Evolutionary conservation across 2,797 vertebrate species (phyloP).

Genomic region (Enteromius thamalakanensis): DNA sequence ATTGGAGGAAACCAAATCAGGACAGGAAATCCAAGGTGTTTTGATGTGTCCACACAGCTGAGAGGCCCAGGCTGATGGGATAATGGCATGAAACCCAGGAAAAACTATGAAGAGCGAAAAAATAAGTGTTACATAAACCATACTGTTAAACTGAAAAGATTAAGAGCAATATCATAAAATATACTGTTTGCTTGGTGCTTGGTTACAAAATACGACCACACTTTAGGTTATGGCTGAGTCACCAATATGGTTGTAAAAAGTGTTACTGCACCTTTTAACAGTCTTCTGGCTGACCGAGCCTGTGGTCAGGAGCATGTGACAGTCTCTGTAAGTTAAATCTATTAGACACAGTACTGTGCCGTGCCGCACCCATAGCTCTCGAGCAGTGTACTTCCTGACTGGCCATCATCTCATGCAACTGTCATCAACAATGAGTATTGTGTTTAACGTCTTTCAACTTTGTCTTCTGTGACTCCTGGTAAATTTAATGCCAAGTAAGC

Average conservation of each 20-base stretch:
- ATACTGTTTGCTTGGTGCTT: background rate
- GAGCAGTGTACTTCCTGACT: background rate
- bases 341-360: too few species aligned
- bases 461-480: background rate
- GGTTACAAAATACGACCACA: background rate
- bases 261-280: background rate
- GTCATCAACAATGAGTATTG: background rate
- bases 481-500: background rate
- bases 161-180: background rate
- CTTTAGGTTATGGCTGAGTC: background rate
- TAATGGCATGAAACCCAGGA: background rate
- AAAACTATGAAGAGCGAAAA: background rate
- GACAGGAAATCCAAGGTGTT: constrained; percentile 53
- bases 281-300: background rate
- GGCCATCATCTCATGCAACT: background rate
- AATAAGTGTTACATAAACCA: background rate
- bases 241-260: background rate
- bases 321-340: background rate
- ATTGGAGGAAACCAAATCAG: constrained; percentile 29
- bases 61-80: constrained; percentile 12
- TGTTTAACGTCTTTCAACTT: too few species aligned
- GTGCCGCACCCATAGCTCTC: background rate
- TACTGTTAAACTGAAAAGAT: background rate
- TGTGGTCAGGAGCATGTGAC: constrained; percentile 12
- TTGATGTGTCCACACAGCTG: constrained; percentile 11